Conservation (phyloP, 2,888 invertebrate genomes). For the Tubulanus polymorphus region DNA sequence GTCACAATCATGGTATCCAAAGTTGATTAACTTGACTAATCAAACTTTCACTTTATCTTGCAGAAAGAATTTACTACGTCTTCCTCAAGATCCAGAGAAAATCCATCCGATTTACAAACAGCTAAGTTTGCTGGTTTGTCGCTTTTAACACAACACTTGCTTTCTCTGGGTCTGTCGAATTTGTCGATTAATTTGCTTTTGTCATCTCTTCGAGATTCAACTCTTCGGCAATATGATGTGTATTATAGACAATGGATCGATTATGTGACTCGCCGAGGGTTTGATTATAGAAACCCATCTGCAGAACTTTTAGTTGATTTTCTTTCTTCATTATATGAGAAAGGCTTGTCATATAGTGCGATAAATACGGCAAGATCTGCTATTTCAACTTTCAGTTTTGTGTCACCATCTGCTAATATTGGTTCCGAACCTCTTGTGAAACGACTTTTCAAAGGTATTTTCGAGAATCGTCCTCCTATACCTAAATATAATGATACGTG, state of each 20-base stretch:
- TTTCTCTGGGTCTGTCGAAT: neutral
- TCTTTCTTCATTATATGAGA: neutral
- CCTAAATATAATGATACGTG: slow-evolving; percentile 18
- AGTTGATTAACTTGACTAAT: neutral
- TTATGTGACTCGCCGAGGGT: neutral
- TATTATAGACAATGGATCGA: slow-evolving; percentile 7
- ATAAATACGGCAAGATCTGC: slow-evolving; percentile 5
- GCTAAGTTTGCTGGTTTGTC: too few species aligned
- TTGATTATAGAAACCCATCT: neutral
- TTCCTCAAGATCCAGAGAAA: too few species aligned
- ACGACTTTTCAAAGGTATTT: slow-evolving; percentile 17
- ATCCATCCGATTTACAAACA: too few species aligned
- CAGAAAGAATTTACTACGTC: too few species aligned
- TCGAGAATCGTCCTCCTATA: slow-evolving; percentile 11
- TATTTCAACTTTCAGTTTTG: neutral
- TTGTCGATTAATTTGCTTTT: neutral
- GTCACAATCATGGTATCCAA: neutral
- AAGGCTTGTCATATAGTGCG: slow-evolving; percentile 2
- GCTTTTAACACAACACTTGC: slow-evolving; percentile 9
- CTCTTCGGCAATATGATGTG: neutral
- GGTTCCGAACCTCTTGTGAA: slow-evolving; percentile 9
- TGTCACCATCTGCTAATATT: slow-evolving; percentile 2
- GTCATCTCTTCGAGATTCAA: slow-evolving; percentile 6
- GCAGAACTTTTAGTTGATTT: neutral
- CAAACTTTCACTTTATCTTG: too few species aligned